These are phyloP conservation scores for Nomada fabriciana DNA, from an alignment of 2,888 invertebrate species.

Conservation along the genomic window DNA sequence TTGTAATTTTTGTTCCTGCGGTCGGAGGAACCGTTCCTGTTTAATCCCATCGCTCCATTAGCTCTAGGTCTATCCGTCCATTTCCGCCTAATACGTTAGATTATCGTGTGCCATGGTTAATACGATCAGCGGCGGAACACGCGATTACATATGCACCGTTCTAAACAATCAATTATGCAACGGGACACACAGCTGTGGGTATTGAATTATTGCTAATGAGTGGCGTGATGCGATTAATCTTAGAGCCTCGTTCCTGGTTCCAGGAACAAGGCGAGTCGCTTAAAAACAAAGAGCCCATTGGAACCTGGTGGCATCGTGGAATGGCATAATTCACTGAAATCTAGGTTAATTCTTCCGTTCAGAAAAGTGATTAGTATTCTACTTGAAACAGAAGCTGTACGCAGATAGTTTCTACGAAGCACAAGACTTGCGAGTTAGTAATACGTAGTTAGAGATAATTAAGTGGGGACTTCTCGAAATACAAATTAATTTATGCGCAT, in stretches of 20 bases:
- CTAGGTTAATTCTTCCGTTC: neutral
- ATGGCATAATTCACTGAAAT: conserved; percentile 1
- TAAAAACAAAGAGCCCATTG: conserved; percentile 17
- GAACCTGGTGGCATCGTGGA: neutral
- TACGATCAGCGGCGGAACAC: conserved; percentile 48
- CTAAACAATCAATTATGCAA: conserved; percentile 59
- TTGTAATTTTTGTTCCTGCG: neutral
- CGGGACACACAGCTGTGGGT: conserved; percentile 46
- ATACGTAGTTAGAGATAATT: no score
- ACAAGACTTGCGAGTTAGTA: no score
- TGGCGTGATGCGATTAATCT: conserved; percentile 50
- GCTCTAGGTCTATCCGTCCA: neutral
- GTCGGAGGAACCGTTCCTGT: neutral
- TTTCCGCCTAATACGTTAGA: conserved; percentile 40
- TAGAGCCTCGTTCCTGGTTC: conserved; percentile 1
- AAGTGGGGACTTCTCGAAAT: no score
- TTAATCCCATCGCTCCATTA: conserved; percentile 22
- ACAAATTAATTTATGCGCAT: no score
- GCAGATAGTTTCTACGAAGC: neutral
- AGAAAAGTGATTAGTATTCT: neutral
- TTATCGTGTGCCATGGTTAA: conserved; percentile 41
- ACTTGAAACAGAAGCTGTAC: neutral
- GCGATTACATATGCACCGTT: conserved; percentile 52
- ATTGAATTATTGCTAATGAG: conserved; percentile 59
- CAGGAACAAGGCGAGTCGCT: conserved; percentile 11